phyloP scores from a whole-genome alignment of 2,888 invertebrate genomes.

The Stegana nigrithorax region DNA sequence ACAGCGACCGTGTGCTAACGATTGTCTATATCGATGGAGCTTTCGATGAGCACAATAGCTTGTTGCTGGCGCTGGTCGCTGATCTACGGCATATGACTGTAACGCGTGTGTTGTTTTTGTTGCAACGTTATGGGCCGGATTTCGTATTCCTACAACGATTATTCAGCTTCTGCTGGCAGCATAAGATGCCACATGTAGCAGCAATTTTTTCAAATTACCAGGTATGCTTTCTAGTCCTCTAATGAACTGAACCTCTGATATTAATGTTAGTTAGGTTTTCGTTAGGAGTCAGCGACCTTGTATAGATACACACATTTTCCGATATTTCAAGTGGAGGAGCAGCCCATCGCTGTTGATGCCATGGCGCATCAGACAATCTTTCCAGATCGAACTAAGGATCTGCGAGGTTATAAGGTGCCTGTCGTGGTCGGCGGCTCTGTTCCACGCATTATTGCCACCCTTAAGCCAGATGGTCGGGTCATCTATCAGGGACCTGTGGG shows the following conservation, averaged over 20 bases:
- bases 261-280: no score
- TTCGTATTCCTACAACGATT: slow-evolving; percentile 33
- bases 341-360: background rate
- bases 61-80: slow-evolving; percentile 41
- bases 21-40: slow-evolving; percentile 41
- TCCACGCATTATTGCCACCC: slow-evolving; percentile 53
- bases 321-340: slow-evolving; percentile 41
- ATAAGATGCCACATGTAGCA: slow-evolving; percentile 51
- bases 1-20: slow-evolving; percentile 39
- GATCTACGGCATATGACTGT: slow-evolving; percentile 50
- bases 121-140: slow-evolving; percentile 25
- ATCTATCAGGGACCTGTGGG: slow-evolving; percentile 49
- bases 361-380: slow-evolving; percentile 32
- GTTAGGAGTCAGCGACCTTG: slow-evolving; percentile 34
- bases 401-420: slow-evolving; percentile 45
- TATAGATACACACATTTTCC: slow-evolving; percentile 56
- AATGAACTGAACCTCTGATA: no score
- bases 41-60: slow-evolving; percentile 31
- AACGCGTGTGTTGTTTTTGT: slow-evolving; percentile 50
- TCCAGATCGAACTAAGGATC: slow-evolving; percentile 45
- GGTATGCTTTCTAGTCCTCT: no score
- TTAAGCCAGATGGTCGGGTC: slow-evolving; percentile 28
- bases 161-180: slow-evolving; percentile 48
- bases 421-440: slow-evolving; percentile 47
- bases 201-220: slow-evolving; percentile 46